Base-by-base conservation (phyloP, 2,113 vertebrate species). In the Hippocampus mohnikei region DNA sequence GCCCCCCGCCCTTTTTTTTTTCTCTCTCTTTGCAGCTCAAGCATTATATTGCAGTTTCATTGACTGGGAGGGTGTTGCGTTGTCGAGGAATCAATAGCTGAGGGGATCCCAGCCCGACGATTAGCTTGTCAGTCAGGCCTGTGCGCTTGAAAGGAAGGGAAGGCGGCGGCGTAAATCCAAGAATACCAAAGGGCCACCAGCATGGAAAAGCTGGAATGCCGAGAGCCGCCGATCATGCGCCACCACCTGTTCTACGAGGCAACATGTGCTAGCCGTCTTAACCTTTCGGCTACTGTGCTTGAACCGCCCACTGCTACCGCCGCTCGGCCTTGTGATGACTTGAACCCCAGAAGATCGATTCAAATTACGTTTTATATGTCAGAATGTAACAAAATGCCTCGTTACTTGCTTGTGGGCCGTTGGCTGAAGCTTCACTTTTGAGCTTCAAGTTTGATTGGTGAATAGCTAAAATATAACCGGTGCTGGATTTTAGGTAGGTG, bases 71-170 rank as follows among this genome's bases (percentile, higher is more conserved):
- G 95, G 94, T 96, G 95, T 97, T 95, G 93, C 94, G 93, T 98
- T 97, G 95, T 94, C 91, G 92, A 92, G 93, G 94, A 95, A 95
- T 98, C 95, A 95, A 96, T 95, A 95, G 95, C 94, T 90, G 89
- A 90, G 94, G 82, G 90, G 94, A 95, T 95, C 94, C 94, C 93
- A 93, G 94, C 92, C 90, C 91, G 90, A 91, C 93, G 91, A 97
- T 98, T 97, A 97, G 94, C 95, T 96, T 97, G 97, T 98, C 95
- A 98, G 93, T 98, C 95, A 98, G 94, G 94, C 93, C 93, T 93
- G 91, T 91, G 88, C 79, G 90, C 84, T 90, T 87, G 88, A 87
- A 91, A 87, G 81, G 89, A 92, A 93, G 94, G 93, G 89, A 33
- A 94, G 93, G 93, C 87, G 80, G 94, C 88, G 80, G 93, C 92